Percentiles rank a stretch among this genome's conserved stretches.
These are phyloP conservation scores for Homarus americanus DNA, from an alignment of 1,140 invertebrate genomes.

Conservation along the genomic window DNA sequence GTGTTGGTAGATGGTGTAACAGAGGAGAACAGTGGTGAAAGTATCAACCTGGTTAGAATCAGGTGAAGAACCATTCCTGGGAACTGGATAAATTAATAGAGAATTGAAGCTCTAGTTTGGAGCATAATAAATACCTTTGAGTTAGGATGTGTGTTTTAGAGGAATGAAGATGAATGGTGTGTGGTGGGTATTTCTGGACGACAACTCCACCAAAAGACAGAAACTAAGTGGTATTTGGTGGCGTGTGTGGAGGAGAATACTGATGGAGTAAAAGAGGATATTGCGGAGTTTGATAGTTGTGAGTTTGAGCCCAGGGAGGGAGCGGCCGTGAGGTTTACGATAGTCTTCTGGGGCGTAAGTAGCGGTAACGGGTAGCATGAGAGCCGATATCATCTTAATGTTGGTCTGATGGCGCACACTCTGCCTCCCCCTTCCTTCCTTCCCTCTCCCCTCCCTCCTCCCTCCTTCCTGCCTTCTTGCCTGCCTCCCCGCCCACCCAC, in stretches of 20 bases:
- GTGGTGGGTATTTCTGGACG: neutral
- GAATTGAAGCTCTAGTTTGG: too few species aligned
- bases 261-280: conserved; percentile 11
- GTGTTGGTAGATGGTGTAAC: too few species aligned
- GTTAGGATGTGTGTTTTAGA: neutral
- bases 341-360: conserved; percentile 13
- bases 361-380: neutral
- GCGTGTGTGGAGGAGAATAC: conserved; percentile 6
- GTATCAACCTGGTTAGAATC: too few species aligned
- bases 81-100: too few species aligned
- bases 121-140: too few species aligned
- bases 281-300: neutral
- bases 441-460: neutral
- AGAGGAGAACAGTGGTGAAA: too few species aligned
- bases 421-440: neutral
- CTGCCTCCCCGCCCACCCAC: neutral
- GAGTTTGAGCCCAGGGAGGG: neutral
- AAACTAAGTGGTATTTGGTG: conserved; percentile 18
- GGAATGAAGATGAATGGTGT: neutral
- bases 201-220: neutral
- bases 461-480: neutral
- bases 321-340: neutral
- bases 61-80: too few species aligned
- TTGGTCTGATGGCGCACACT: neutral
- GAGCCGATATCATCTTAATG: conserved; percentile 9